A percentile compares a stretch with the other conserved stretches of the same genome.
These are phyloP conservation scores for Paedocypris sp. DNA, from an alignment of 2,113 vertebrate species.

Conservation along the genomic window DNA sequence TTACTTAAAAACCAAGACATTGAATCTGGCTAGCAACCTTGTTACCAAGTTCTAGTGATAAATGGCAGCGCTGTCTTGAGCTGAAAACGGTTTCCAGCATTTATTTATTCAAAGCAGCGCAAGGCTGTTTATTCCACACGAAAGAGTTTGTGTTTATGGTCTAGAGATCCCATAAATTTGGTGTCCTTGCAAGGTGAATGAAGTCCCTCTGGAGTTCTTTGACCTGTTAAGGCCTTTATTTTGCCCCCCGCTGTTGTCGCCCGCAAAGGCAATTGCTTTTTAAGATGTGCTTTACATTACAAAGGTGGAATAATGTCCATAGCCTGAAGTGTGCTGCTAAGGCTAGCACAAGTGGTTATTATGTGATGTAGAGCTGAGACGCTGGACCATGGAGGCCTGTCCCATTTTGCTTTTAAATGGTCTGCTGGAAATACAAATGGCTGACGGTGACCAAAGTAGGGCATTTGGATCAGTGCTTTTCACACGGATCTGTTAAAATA, in stretches of 20 bases:
- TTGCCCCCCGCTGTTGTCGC: constrained; percentile 19
- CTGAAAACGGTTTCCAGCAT: constrained; percentile 4
- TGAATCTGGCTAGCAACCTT: background rate
- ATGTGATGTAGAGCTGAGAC: background rate
- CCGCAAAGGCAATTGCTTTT: constrained; percentile 28
- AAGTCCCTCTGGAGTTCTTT: constrained; percentile 15
- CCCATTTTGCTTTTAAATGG: constrained; percentile 19
- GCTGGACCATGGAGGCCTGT: constrained; percentile 1
- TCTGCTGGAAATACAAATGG: constrained; percentile 7
- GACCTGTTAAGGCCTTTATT: constrained; percentile 26
- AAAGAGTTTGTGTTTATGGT: constrained; percentile 20
- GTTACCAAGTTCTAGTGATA: background rate
- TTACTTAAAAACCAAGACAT: background rate
- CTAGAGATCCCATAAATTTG: constrained; percentile 15
- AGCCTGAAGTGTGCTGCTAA: constrained; percentile 18
- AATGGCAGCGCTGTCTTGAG: background rate
- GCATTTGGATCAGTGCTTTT: background rate
- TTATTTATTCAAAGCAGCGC: constrained; percentile 16
- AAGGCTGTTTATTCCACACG: constrained; percentile 21
- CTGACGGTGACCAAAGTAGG: constrained; percentile 5
- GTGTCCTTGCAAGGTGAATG: constrained; percentile 21
- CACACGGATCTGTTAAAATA: background rate
- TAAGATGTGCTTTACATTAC: constrained; percentile 37
- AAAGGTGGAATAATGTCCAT: constrained; percentile 29
- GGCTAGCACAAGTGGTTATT: constrained; percentile 7